These are phyloP conservation scores for Pteruthius melanotis DNA, from an alignment of 2,113 vertebrate species.

Conservation along the genomic window DNA sequence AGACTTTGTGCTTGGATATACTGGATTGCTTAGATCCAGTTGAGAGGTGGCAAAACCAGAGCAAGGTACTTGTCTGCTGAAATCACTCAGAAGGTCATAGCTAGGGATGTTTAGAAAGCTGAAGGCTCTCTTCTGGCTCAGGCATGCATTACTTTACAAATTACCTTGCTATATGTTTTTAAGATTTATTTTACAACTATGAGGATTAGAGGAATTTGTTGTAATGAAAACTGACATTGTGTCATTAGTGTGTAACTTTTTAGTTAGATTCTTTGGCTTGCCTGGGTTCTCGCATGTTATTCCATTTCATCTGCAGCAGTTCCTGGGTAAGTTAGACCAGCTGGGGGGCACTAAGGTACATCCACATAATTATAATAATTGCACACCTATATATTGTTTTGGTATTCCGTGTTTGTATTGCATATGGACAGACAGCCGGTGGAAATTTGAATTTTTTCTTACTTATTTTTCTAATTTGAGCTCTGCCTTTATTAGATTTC, in stretches of 20 bases:
- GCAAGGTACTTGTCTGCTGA: not conserved
- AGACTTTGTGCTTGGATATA: not conserved
- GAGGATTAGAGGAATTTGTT: slow-evolving; percentile 48
- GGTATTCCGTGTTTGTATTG: not conserved
- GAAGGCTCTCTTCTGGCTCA: slow-evolving; percentile 22
- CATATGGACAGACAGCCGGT: not conserved
- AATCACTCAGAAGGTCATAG: not conserved
- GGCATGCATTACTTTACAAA: slow-evolving; percentile 13
- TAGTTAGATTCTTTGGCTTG: not conserved
- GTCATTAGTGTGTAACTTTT: not conserved
- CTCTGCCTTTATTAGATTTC: not conserved
- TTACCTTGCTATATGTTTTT: slow-evolving; percentile 15
- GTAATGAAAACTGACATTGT: slow-evolving; percentile 23
- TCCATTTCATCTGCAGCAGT: not conserved
- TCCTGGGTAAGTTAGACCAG: not conserved
- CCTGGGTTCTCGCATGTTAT: not conserved
- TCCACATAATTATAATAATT: not conserved
- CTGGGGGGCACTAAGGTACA: not conserved
- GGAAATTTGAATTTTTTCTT: not conserved
- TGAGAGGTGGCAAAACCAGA: not conserved
- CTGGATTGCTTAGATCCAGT: not conserved
- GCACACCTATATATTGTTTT: not conserved
- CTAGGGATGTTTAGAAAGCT: not conserved
- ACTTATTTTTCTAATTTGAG: not conserved
- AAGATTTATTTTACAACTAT: slow-evolving; percentile 28